Base-by-base conservation (phyloP, 2,888 invertebrate genomes). In the Trissolcus japonicus region DNA sequence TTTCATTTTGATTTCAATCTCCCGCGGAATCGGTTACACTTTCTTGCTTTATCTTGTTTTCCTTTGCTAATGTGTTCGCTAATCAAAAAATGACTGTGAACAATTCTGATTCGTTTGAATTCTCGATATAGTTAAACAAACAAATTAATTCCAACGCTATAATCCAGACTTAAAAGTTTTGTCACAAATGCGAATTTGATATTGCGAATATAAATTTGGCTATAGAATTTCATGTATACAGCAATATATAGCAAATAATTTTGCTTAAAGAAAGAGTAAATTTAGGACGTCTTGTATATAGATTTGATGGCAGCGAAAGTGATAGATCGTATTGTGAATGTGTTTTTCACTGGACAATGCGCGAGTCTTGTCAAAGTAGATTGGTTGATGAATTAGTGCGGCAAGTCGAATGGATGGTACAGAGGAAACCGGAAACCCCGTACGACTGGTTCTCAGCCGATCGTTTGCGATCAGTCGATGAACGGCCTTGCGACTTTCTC, bases 1-100 rank as follows among this genome's bases (percentile, higher is more conserved):
- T 82, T 80, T 83, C 84, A 86, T 86, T 86, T 87, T 86, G 82
- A 81, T 86, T 83, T 85, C 84, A 81, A 79, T 74, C 82, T 83
- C 82, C 78, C 78, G 25, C 25, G 82, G 84, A 82, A 79, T 80
- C 69, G 78, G 80, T 83, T 82, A 81, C 79, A 82, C 79, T 81
- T 72, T 82, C 80, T 79, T 69, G 78, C 80, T 80, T 80, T 78
- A 80, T 66, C 78, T 59, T 59, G 69, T 50, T 54, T 69, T 54
- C 40, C 21, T 55, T 40, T n/a, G 40, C 54, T n/a, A 51, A 48
- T 61, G 40, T 25, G 6, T 9, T 2, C 4, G 1, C 19, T 16
- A 13, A 16, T 51, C 11, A 9, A 9, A 13, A 19, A 51, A 9
- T 19, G 17, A 16, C 4, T 7, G 7, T 16, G 4, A 25, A 25